Conservation (phyloP, 35 echinoderm and acorn worm genomes). For the Eucidaris tribuloides region DNA sequence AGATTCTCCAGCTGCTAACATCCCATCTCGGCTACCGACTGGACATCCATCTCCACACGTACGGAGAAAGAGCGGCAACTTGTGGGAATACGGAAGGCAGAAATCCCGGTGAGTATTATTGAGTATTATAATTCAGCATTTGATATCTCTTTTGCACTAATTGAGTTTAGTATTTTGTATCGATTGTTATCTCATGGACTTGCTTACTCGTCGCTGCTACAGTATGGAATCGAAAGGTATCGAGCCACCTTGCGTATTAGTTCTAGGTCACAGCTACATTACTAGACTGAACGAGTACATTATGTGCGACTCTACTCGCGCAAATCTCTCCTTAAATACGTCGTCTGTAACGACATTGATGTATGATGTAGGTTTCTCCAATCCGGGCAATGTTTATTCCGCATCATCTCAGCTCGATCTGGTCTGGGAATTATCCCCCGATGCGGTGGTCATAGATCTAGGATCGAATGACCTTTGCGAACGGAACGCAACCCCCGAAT, state of each 20-base stretch:
- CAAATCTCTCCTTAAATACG: background rate
- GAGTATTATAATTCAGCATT: no score
- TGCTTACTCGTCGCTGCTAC: no score
- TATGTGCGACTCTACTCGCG: background rate
- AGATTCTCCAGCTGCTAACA: no score
- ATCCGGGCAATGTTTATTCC: background rate
- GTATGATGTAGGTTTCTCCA: background rate
- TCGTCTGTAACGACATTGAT: background rate
- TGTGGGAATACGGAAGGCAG: no score
- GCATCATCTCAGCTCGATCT: constrained; percentile 14
- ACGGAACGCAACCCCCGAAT: background rate
- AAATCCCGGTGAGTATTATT: no score
- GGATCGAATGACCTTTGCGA: constrained; percentile 15
- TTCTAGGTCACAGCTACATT: constrained; percentile 22
- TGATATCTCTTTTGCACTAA: no score
- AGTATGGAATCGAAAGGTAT: no score
- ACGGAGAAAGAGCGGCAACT: no score
- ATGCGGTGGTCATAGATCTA: constrained; percentile 19
- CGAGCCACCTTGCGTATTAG: background rate
- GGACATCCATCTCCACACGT: no score
- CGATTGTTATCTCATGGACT: no score
- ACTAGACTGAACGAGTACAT: background rate
- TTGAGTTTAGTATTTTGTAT: no score
- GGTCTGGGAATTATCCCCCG: constrained; percentile 11
- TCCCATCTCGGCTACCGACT: no score